Percentiles rank a stretch among this genome's conserved stretches.
Evolutionary conservation across 2,888 invertebrate genomes (phyloP).

Genomic region (Aquatica leii): DNA sequence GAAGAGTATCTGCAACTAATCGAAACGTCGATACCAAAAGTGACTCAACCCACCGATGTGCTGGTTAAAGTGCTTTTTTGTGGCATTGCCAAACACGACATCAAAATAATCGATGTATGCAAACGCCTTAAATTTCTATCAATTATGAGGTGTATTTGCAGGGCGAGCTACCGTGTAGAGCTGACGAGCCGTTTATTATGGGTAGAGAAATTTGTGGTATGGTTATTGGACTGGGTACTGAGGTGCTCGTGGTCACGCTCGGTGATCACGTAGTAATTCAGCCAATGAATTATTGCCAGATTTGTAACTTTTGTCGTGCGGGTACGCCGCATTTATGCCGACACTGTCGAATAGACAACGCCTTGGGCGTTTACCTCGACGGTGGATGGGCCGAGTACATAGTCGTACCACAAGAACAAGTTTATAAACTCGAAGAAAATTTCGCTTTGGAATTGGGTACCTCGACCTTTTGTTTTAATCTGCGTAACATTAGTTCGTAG

Average conservation of each 20-base stretch:
- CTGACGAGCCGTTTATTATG: constrained; percentile 64
- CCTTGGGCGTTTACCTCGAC: constrained; percentile 70
- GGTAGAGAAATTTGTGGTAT: constrained; percentile 76
- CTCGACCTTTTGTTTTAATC: not conserved
- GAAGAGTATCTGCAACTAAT: constrained; percentile 60
- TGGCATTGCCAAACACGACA: constrained; percentile 76
- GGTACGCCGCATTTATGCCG: constrained; percentile 72
- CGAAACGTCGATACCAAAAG: constrained; percentile 62
- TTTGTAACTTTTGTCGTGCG: constrained; percentile 68
- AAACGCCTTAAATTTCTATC: not conserved
- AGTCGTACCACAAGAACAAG: constrained; percentile 67
- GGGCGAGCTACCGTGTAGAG: constrained; percentile 72
- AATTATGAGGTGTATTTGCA: too few relatives aligned
- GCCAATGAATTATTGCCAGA: constrained; percentile 69
- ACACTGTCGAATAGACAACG: constrained; percentile 68
- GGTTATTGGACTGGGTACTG: constrained; percentile 65
- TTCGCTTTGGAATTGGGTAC: constrained; percentile 64
- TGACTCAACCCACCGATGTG: constrained; percentile 66
- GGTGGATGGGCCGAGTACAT: constrained; percentile 77
- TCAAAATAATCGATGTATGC: constrained; percentile 73
- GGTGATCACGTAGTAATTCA: constrained; percentile 75
- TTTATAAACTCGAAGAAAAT: constrained; percentile 63
- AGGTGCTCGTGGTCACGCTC: constrained; percentile 64
- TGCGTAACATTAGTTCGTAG: constrained; percentile 55
- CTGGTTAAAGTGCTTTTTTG: constrained; percentile 72